Percentiles rank a stretch among this genome's conserved stretches.
Evolutionary conservation across 2,797 vertebrate genomes (phyloP).

Genomic region (Bryconaethiops microstoma): DNA sequence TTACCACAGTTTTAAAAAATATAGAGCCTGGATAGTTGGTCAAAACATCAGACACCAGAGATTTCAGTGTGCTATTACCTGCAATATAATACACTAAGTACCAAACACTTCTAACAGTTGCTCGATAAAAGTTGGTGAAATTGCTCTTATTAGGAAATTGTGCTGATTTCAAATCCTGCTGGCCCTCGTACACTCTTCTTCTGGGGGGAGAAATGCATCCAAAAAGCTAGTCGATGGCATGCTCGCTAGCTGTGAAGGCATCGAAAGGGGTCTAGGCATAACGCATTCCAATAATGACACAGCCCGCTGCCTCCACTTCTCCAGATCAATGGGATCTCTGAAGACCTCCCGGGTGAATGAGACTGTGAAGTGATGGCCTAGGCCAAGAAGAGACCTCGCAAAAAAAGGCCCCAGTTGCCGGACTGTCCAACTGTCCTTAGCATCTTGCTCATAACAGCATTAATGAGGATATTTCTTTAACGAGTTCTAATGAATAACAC

Average conservation of each 20-base stretch:
- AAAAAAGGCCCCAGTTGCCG: constrained; percentile 13
- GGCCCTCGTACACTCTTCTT: constrained; percentile 17
- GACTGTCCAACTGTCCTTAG: constrained; percentile 25
- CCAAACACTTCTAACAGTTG: not conserved
- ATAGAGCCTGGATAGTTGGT: constrained; percentile 3
- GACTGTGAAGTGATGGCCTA: constrained; percentile 27
- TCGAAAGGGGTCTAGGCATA: constrained; percentile 49
- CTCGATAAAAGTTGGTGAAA: not conserved
- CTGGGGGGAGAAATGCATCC: constrained; percentile 51
- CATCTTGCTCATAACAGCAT: constrained; percentile 18
- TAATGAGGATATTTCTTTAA: constrained; percentile 29
- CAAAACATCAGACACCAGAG: constrained; percentile 9
- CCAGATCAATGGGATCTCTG: constrained; percentile 66
- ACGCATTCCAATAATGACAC: constrained; percentile 67
- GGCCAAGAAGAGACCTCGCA: constrained; percentile 31
- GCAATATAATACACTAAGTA: not conserved
- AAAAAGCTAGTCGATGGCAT: constrained; percentile 58
- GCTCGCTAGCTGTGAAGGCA: constrained; percentile 59
- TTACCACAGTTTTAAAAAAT: constrained; percentile 20
- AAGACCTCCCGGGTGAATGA: constrained; percentile 38
- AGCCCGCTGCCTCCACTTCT: constrained; percentile 63
- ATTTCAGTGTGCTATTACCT: not conserved
- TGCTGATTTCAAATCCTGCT: constrained; percentile 38
- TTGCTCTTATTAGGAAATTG: constrained; percentile 1
- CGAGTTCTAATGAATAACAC: constrained; percentile 39